A percentile compares a stretch with the other conserved stretches of the same genome.
Conservation (phyloP, 2,113 vertebrate species). For the Ictidomys tridecemlineatus region DNA sequence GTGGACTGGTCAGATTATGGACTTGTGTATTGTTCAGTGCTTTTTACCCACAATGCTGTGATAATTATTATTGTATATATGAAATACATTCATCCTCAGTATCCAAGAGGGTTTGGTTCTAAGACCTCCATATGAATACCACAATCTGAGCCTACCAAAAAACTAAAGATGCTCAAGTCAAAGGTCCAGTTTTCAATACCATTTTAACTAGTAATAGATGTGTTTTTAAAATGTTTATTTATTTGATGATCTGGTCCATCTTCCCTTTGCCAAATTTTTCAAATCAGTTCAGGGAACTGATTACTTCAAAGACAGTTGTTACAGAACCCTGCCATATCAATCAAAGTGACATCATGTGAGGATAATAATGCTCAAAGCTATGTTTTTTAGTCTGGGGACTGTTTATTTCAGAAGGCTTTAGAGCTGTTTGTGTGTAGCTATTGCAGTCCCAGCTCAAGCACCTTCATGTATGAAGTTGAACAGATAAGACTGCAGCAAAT, state of each 20-base stretch:
- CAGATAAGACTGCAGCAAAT: background rate
- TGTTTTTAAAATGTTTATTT: background rate
- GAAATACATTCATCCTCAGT: background rate
- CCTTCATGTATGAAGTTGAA: background rate
- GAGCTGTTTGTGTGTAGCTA: background rate
- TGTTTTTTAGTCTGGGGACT: conserved; percentile 28
- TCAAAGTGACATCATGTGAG: background rate
- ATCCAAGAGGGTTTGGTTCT: background rate
- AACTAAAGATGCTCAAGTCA: background rate
- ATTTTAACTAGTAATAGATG: conserved; percentile 15
- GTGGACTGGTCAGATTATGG: background rate
- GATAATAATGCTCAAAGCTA: background rate
- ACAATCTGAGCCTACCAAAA: background rate
- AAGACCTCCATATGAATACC: background rate
- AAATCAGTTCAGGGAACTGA: conserved; percentile 26
- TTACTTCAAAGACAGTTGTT: background rate
- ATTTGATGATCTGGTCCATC: background rate
- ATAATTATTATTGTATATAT: background rate
- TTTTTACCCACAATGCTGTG: background rate
- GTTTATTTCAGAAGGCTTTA: background rate
- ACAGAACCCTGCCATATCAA: background rate
- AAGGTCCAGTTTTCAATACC: background rate
- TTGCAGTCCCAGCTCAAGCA: background rate
- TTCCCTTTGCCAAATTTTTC: conserved; percentile 35
- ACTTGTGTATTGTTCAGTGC: background rate